phyloP scores from a whole-genome alignment of 2,797 vertebrate genomes.

The Acipenser oxyrinchus region DNA sequence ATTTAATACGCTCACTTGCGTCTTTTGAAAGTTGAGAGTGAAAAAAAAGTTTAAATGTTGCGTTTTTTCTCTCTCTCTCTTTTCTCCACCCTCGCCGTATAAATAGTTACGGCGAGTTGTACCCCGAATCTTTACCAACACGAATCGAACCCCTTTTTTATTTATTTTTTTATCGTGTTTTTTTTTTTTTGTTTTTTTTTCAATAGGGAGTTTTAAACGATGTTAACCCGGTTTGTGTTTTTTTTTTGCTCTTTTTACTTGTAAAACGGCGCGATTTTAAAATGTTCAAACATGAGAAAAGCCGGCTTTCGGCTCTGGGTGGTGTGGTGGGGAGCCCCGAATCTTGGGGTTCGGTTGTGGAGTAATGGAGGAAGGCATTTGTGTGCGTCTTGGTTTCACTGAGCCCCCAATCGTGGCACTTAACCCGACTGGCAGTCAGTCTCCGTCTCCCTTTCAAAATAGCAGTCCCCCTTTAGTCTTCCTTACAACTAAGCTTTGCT shows the following conservation, averaged over 20 bases:
- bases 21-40: background rate
- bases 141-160: background rate
- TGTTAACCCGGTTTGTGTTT: conserved; percentile 19
- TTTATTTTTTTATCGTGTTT: background rate
- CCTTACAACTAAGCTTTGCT: conserved; percentile 40
- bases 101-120: no score
- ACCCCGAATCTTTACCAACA: no score
- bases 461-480: conserved; percentile 58
- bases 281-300: background rate
- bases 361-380: conserved; percentile 49
- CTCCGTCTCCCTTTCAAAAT: conserved; percentile 64
- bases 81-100: background rate
- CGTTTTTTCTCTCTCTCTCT: conserved; percentile 13
- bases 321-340: conserved; percentile 25
- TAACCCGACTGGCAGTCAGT: conserved; percentile 50
- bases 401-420: conserved; percentile 56
- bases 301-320: conserved; percentile 25
- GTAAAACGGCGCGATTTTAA: conserved; percentile 3
- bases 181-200: background rate
- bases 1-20: background rate
- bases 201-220: background rate
- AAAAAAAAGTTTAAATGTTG: conserved; percentile 33
- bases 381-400: conserved; percentile 31
- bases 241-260: conserved; percentile 11
- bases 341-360: conserved; percentile 37